A percentile compares a stretch with the other conserved stretches of the same genome.
phyloP scores from a whole-genome alignment of 2,888 invertebrate genomes.

The Margaritifera margaritifera region DNA sequence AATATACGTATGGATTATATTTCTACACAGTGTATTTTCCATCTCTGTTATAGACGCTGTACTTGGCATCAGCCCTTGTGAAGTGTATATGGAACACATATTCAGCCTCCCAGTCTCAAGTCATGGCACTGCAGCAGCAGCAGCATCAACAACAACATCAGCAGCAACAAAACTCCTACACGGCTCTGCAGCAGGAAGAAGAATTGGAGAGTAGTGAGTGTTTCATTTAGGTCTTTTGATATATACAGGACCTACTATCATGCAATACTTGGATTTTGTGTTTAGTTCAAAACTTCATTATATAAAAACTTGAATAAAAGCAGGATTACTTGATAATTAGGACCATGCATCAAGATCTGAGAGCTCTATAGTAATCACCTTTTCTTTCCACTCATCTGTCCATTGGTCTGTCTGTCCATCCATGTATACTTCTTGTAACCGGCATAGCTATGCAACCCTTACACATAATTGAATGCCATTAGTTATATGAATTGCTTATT shows the following conservation, averaged over 20 bases:
- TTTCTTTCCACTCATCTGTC: too few species aligned
- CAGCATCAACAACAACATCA: conserved; percentile 33
- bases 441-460: too few species aligned
- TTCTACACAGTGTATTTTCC: not conserved
- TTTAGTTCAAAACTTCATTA: too few species aligned
- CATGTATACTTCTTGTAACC: too few species aligned
- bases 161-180: conserved; percentile 37
- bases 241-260: too few species aligned
- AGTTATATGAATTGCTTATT: too few species aligned
- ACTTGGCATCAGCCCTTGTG: conserved; percentile 89
- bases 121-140: conserved; percentile 39
- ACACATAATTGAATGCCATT: too few species aligned
- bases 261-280: too few species aligned
- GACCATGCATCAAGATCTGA: not conserved
- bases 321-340: not conserved
- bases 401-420: too few species aligned
- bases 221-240: too few species aligned
- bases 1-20: not conserved
- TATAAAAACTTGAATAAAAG: not conserved
- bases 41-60: conserved; percentile 81
- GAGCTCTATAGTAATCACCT: not conserved
- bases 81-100: conserved; percentile 91
- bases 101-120: conserved; percentile 56
- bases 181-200: conserved; percentile 54
- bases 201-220: conserved; percentile 49